phyloP scores from a whole-genome alignment of 1,140 invertebrate genomes.

The Akabosia matsudoensis region DNA sequence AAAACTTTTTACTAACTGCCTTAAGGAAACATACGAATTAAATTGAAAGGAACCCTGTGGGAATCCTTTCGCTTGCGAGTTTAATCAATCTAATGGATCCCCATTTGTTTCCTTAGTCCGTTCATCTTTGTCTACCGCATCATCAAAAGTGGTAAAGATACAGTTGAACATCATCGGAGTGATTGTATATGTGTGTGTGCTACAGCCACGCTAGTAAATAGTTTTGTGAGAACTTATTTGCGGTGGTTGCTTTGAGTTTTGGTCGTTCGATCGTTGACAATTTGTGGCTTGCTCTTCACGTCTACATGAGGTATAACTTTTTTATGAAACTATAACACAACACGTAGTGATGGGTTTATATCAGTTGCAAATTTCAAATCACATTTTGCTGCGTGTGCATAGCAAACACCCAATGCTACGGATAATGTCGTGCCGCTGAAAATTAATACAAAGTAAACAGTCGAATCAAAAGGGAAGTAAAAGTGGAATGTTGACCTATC shows the following conservation, averaged over 20 bases:
- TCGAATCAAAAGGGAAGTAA: background rate
- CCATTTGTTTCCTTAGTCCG: slow-evolving; percentile 21
- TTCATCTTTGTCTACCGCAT: slow-evolving; percentile 10
- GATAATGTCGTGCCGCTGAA: too few relatives aligned
- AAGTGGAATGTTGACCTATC: background rate
- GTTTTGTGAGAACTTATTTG: background rate
- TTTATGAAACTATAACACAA: too few relatives aligned
- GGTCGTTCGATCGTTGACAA: background rate
- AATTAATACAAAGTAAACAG: slow-evolving; percentile 13
- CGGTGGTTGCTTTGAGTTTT: background rate
- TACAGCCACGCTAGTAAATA: background rate
- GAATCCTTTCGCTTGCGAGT: slow-evolving; percentile 16
- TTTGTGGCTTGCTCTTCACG: background rate
- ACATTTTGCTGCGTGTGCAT: background rate
- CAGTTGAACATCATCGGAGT: background rate
- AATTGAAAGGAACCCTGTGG: slow-evolving; percentile 24
- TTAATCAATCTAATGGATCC: slow-evolving; percentile 25
- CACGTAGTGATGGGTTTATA: too few relatives aligned
- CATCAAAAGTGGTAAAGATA: slow-evolving; percentile 8
- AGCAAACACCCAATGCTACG: too few relatives aligned
- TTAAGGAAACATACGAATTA: slow-evolving; percentile 19
- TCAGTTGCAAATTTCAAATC: background rate
- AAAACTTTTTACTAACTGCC: slow-evolving; percentile 19
- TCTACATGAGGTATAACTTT: too few relatives aligned
- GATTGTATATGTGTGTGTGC: background rate